Evolutionary conservation across 2,888 invertebrate genomes (phyloP).

Genomic region (Nomada flava): DNA sequence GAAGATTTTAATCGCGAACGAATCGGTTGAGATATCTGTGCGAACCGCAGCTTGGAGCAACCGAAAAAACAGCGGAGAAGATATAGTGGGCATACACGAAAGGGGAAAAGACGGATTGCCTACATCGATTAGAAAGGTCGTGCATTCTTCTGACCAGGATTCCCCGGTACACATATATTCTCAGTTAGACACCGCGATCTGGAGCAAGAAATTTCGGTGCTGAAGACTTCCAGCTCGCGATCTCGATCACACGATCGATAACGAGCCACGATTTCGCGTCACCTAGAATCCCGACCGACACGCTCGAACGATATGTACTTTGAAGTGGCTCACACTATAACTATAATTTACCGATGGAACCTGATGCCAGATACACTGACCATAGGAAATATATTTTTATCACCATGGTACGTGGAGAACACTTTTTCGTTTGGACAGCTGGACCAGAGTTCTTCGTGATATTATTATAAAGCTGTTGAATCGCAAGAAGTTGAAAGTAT

Average conservation of each 20-base stretch:
- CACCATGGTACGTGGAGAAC: not conserved
- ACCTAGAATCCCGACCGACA: slow-evolving; percentile 36
- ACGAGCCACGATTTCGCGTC: slow-evolving; percentile 64
- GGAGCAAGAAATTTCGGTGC: slow-evolving; percentile 61
- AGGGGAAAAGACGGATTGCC: slow-evolving; percentile 62
- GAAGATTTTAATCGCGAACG: slow-evolving; percentile 44
- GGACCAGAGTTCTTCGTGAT: not conserved
- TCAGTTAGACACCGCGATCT: slow-evolving; percentile 38
- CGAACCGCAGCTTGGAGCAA: slow-evolving; percentile 25
- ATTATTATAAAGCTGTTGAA: not conserved
- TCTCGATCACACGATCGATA: slow-evolving; percentile 54
- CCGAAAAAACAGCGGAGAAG: slow-evolving; percentile 32
- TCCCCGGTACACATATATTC: slow-evolving; percentile 32
- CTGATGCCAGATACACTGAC: slow-evolving; percentile 12
- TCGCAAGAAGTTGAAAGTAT: too few relatives aligned
- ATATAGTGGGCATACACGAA: slow-evolving; percentile 54
- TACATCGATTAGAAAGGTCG: slow-evolving; percentile 64
- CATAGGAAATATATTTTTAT: slow-evolving; percentile 10
- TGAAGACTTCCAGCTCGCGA: slow-evolving; percentile 40
- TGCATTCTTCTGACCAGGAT: slow-evolving; percentile 59
- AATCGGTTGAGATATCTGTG: slow-evolving; percentile 34
- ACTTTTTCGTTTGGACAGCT: not conserved
- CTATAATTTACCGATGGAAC: slow-evolving; percentile 27
- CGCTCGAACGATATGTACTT: slow-evolving; percentile 27
- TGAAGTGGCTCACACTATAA: not conserved